Base-by-base conservation (phyloP, 2,888 invertebrate genomes). In the Lomographa bimaculata region DNA sequence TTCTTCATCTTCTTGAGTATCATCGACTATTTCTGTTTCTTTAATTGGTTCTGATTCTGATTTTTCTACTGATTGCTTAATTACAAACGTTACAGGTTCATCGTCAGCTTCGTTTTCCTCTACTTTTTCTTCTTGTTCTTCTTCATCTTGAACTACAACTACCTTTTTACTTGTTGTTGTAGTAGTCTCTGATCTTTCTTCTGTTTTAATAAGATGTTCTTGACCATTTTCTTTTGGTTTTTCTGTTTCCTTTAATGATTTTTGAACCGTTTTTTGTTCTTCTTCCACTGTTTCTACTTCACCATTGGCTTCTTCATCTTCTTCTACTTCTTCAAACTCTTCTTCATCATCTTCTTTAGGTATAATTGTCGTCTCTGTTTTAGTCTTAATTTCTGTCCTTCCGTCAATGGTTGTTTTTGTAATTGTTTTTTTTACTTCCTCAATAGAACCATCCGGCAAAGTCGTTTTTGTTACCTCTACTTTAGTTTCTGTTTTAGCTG, bases 331-430 rank as follows among this genome's bases (percentile, higher is more conserved):
- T 44, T 71, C 76, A 29, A 68, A 72, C 23, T 77, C 79, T 33
- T 76, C 78, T 27, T 73, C 75, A 10, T 67, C 68, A 32, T 67
- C 75, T 45, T 78, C 77, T 59, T 86, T 83, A 1, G 89, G 82
- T 48, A 79, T 69, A 20, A 71, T 79, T 44, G 60, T 77, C n/a
- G 80, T 87, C 59, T 87, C 83, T 7, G 78, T 87, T 68, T 78
- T 79, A 3, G 85, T 86, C 53, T 67, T 71, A 7, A 81, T 85
- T 64, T 84, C 81, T 12, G 83, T 85, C 55, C 71, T 85, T 6
- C 89, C 89, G 50, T 89, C 83, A 32, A 79, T 65, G 3, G 82
- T 89, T 1, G 85, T 87, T 63, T 69, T 86, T 19, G 86, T 89
- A 21, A 71, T 89, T 5, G 89, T 89, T 10, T 75, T 86, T 65